These are phyloP conservation scores for Balanococcus diminutus DNA, from an alignment of 2,888 invertebrate species.

Conservation along the genomic window DNA sequence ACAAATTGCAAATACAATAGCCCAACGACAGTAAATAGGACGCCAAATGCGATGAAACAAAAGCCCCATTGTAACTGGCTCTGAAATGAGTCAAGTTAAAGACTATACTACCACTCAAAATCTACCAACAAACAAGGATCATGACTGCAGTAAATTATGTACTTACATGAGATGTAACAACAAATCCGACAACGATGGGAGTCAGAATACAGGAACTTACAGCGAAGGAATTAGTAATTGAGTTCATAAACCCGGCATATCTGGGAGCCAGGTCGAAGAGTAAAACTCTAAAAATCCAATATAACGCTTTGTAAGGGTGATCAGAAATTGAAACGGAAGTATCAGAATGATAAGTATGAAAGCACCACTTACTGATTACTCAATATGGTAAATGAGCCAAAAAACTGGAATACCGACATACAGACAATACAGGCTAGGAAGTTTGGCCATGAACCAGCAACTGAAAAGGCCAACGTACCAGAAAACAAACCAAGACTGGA, in stretches of 20 bases:
- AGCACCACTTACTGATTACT: background rate
- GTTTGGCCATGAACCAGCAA: background rate
- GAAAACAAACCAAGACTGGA: background rate
- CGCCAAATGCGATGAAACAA: background rate
- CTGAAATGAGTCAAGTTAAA: background rate
- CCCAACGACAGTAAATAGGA: background rate
- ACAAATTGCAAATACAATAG: background rate
- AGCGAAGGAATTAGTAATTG: background rate
- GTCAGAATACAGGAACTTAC: background rate
- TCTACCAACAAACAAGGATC: no score
- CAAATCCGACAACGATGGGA: background rate
- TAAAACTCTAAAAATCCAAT: background rate
- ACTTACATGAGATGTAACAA: background rate
- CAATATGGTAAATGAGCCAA: background rate
- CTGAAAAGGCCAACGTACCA: background rate
- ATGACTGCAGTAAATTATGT: background rate
- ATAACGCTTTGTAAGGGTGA: no score
- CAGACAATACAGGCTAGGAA: background rate
- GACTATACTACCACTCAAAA: no score
- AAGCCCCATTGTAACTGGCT: background rate
- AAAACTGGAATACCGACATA: background rate
- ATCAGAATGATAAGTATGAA: background rate
- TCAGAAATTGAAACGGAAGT: background rate
- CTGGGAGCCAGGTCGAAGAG: background rate
- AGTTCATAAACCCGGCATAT: background rate